Conservation (phyloP, 2,888 invertebrate species). For the Calameuta idolon region DNA sequence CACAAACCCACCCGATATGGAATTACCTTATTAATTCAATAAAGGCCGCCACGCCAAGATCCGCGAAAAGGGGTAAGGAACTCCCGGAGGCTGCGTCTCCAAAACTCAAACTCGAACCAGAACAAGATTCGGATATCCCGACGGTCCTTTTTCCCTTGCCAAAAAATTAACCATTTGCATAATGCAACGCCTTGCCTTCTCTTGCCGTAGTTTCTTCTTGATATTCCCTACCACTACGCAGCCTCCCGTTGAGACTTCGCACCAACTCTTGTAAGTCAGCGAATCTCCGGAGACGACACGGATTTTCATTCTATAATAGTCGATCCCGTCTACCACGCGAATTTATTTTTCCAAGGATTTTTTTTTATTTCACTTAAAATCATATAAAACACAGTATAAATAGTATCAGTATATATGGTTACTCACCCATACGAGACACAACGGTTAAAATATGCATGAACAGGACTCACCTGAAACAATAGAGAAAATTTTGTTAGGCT, state of each 20-base stretch:
- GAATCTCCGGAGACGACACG: neutral
- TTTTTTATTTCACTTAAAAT: neutral
- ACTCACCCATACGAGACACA: neutral
- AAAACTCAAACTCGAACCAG: neutral
- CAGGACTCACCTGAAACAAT: conserved; percentile 44
- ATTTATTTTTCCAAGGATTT: neutral
- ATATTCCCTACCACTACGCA: neutral
- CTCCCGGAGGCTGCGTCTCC: neutral
- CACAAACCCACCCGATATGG: neutral
- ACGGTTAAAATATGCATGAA: conserved; percentile 30
- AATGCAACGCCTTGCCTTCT: conserved; percentile 29
- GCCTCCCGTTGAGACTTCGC: neutral
- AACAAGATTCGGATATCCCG: neutral
- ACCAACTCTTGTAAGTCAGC: neutral
- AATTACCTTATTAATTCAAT: neutral
- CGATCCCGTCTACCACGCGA: neutral
- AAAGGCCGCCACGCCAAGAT: neutral
- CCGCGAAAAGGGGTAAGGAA: neutral
- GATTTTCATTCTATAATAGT: neutral
- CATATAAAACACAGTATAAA: neutral
- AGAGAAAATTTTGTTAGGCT: conserved; percentile 33
- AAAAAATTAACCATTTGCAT: conserved; percentile 31
- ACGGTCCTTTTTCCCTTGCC: neutral
- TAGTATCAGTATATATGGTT: neutral
- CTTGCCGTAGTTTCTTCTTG: neutral